Evolutionary conservation across 2,888 invertebrate species (phyloP).

Genomic region (Andrena camellia): DNA sequence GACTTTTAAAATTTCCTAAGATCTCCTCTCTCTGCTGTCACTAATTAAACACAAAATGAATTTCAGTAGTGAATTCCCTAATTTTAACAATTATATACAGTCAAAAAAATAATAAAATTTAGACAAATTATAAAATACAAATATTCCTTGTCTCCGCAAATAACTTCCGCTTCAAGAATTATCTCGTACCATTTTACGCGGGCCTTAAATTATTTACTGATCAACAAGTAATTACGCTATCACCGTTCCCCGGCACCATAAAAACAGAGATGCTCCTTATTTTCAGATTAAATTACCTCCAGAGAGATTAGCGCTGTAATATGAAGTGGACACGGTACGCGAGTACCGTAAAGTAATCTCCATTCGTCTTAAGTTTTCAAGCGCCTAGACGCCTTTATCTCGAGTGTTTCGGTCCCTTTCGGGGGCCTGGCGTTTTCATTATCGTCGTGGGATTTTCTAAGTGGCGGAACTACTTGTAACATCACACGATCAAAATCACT

Average conservation of each 20-base stretch:
- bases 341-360: conserved; percentile 51
- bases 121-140: no score
- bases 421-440: conserved; percentile 37
- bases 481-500: conserved; percentile 37
- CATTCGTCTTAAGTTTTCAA: conserved; percentile 37
- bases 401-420: conserved; percentile 34
- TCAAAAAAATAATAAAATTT: no score
- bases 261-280: conserved; percentile 4
- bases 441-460: conserved; percentile 58
- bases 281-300: conserved; percentile 45
- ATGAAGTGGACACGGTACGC: conserved; percentile 44
- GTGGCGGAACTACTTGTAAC: conserved; percentile 3
- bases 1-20: background rate
- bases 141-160: no score
- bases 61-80: no score
- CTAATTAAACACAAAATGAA: no score
- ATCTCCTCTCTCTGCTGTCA: background rate
- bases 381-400: conserved; percentile 55
- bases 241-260: background rate
- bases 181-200: background rate
- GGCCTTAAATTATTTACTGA: background rate
- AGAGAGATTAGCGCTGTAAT: conserved; percentile 35
- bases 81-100: no score
- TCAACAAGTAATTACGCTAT: background rate
- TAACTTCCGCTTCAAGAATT: background rate